Evolutionary conservation across 2,888 invertebrate species (phyloP).

Genomic region (Drosophila anomelani): DNA sequence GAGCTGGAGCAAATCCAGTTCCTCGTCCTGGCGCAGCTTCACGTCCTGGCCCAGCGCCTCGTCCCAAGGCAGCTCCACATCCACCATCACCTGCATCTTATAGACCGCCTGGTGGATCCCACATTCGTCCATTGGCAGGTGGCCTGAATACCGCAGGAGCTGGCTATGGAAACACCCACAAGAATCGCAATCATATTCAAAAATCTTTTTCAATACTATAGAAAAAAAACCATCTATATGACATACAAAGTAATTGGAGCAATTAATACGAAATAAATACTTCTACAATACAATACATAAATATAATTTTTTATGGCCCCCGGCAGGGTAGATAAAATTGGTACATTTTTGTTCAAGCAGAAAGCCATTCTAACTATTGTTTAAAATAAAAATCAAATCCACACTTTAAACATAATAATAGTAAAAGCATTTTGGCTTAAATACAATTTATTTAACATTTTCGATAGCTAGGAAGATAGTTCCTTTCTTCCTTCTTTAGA

Average conservation of each 20-base stretch:
- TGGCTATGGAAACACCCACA: background rate
- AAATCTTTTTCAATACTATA: slow-evolving; percentile 2
- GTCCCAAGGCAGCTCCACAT: background rate
- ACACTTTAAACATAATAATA: too few relatives aligned
- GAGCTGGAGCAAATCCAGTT: background rate
- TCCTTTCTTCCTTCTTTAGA: too few relatives aligned
- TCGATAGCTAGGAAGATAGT: too few relatives aligned
- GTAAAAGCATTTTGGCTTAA: too few relatives aligned
- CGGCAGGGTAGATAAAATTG: too few relatives aligned
- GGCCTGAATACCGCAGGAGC: slow-evolving; percentile 2
- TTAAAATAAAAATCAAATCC: too few relatives aligned
- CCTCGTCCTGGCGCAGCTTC: background rate
- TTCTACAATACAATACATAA: too few relatives aligned
- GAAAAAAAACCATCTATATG: too few relatives aligned
- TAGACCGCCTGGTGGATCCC: background rate
- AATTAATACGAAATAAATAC: background rate
- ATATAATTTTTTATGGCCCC: too few relatives aligned
- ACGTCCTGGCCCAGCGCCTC: background rate
- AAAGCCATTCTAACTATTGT: too few relatives aligned
- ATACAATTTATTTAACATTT: too few relatives aligned
- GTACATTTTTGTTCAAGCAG: too few relatives aligned
- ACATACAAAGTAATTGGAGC: background rate
- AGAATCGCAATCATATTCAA: slow-evolving; percentile 10
- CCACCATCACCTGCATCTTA: background rate
- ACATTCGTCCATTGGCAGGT: slow-evolving; percentile 4